These are phyloP conservation scores for Bergia sp. DNA, from an alignment of 92 coral and sea anemone species.

Conservation along the genomic window DNA sequence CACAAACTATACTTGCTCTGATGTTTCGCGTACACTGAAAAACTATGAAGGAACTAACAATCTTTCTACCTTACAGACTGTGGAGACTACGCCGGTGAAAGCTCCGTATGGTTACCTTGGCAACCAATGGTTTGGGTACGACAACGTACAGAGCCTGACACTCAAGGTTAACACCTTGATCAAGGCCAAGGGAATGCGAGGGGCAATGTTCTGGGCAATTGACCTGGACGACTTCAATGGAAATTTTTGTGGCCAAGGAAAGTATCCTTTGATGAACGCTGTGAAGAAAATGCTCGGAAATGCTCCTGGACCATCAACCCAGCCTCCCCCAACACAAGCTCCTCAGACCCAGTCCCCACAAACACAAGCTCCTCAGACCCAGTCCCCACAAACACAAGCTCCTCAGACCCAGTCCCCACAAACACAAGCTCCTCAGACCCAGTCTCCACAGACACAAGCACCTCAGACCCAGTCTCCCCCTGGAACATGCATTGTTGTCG, in stretches of 20 bases:
- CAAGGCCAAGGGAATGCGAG: constrained; percentile 66
- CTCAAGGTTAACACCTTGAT: constrained; percentile 64
- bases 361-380: not conserved
- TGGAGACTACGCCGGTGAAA: constrained; percentile 31
- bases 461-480: constrained; percentile 16
- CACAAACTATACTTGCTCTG: constrained; percentile 37
- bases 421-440: constrained; percentile 1
- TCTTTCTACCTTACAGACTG: constrained; percentile 32
- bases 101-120: constrained; percentile 88
- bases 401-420: not conserved
- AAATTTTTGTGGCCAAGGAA: constrained; percentile 66
- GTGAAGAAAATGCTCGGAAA: constrained; percentile 57
- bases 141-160: constrained; percentile 66
- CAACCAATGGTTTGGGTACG: constrained; percentile 80
- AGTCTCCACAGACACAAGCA: not conserved
- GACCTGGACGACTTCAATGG: constrained; percentile 74
- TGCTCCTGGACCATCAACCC: constrained; percentile 17
- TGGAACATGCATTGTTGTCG: not conserved
- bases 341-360: not conserved
- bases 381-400: not conserved
- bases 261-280: constrained; percentile 74
- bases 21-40: no score
- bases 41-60: not conserved
- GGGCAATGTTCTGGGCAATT: constrained; percentile 87
- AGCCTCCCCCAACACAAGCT: not conserved